Evolutionary conservation across 1,140 invertebrate genomes (phyloP).

Genomic region (Drosophila arawakana): DNA sequence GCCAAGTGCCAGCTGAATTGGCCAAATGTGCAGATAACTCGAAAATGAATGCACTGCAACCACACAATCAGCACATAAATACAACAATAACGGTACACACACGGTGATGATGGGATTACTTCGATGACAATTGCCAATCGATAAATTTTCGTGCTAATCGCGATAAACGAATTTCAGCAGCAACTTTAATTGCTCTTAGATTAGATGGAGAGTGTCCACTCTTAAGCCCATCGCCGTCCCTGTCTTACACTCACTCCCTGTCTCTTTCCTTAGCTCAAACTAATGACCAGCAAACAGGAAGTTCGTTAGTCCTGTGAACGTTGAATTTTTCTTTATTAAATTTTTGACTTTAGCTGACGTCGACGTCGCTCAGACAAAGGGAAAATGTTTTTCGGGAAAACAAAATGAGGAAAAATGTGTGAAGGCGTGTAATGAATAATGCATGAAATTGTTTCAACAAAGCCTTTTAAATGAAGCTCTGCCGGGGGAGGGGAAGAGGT

Average conservation of each 20-base stretch:
- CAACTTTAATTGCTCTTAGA: conserved; percentile 49
- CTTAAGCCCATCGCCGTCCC: conserved; percentile 39
- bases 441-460: conserved; percentile 63
- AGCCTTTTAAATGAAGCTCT: conserved; percentile 50
- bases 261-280: neutral
- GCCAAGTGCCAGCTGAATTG: conserved; percentile 64
- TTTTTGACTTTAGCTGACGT: conserved; percentile 56
- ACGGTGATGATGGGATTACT: conserved; percentile 29
- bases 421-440: conserved; percentile 73
- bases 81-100: conserved; percentile 9
- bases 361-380: neutral
- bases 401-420: conserved; percentile 74
- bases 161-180: conserved; percentile 36
- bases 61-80: conserved; percentile 16
- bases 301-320: conserved; percentile 59
- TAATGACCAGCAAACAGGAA: conserved; percentile 58
- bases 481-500: neutral
- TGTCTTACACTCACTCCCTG: neutral
- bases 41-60: conserved; percentile 27
- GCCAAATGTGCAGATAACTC: conserved; percentile 43
- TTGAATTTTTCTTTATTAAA: conserved; percentile 75
- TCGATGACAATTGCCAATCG: conserved; percentile 16
- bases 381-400: conserved; percentile 44
- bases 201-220: neutral
- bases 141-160: conserved; percentile 20